Base-by-base conservation (phyloP, 2,113 vertebrate species). In the Syngnathus scovelli region DNA sequence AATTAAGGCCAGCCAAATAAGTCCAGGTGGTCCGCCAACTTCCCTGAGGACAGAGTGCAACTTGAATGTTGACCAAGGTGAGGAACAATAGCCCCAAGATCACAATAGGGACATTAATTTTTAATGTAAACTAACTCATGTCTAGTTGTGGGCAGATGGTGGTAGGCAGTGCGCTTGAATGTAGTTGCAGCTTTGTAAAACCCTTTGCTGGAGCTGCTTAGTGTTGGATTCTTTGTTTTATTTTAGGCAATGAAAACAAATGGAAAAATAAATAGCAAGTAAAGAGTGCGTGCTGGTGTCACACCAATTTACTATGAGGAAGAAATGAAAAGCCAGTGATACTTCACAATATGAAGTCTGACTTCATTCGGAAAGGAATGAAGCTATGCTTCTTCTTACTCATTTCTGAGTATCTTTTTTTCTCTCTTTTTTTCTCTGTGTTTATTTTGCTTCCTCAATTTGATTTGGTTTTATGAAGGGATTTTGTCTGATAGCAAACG, bases 41-140 rank as follows among this genome's bases (percentile, higher is more conserved):
- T 81, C 77, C 82, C 80, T 6, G 43, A 81, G 84, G 82, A 83
- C 78, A 69, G 37, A 33, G 55, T 64, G 64, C 76, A 64, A 76
- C 64, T 55, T 72, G 77, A 82, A 85, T 81, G 83, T 87, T 80
- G 81, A 85, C 83, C 86, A 87, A 90, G 87, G 89, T 87, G 75
- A 84, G 83, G 74, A 80, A 75, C 79, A 80, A 54, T 60, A 71
- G 78, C 81, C 86, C 77, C 55, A 39, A 49, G 75, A 72, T 59
- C 68, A 83, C 85, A 79, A 78, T 71, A 41, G 80, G 84, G 61
- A 82, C 82, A 84, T 84, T 86, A 76, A 84, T 82, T 90, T 88
- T 89, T 89, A 89, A 90, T 86, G 82, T 86, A 88, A 89, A 89
- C 83, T 78, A 85, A 88, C 78, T 69, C 76, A 73, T 84, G 78